phyloP scores from a whole-genome alignment of 2,113 vertebrate genomes.

The Lepus americanus region DNA sequence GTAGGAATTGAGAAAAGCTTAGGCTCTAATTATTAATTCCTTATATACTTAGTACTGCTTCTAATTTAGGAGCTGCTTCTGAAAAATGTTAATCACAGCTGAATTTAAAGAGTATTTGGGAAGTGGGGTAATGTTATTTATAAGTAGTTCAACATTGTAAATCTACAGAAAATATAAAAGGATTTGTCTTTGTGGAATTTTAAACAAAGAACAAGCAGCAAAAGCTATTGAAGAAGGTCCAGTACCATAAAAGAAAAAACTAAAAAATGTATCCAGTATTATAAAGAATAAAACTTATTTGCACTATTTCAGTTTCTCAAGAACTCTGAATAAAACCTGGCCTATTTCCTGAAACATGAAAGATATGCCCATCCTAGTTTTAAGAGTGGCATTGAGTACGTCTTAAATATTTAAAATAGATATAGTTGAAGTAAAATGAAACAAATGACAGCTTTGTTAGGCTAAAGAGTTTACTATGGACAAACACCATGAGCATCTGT shows the following conservation, averaged over 20 bases:
- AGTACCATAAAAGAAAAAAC: too few species aligned
- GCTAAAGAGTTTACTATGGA: constrained; percentile 84
- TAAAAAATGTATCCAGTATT: constrained; percentile 78
- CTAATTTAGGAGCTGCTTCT: constrained; percentile 92
- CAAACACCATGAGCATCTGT: constrained; percentile 55
- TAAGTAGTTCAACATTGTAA: constrained; percentile 92
- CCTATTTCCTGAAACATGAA: constrained; percentile 93
- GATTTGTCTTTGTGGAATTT: constrained; percentile 87
- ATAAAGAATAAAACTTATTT: neutral
- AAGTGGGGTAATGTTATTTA: constrained; percentile 94
- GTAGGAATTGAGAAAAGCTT: neutral
- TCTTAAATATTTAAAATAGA: neutral
- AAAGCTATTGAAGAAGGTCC: too few species aligned
- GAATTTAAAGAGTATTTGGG: constrained; percentile 90
- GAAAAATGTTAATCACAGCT: constrained; percentile 92
- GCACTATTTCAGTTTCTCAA: constrained; percentile 84
- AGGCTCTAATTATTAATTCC: neutral
- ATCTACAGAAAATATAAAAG: constrained; percentile 90
- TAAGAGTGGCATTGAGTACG: constrained; percentile 84
- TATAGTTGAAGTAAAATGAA: neutral
- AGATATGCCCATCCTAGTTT: constrained; percentile 86
- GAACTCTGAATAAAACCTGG: constrained; percentile 93
- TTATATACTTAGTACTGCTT: neutral
- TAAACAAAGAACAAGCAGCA: too few species aligned
- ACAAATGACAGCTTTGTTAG: neutral